Evolutionary conservation across 2,113 vertebrate species (phyloP).

Genomic region (Datnioides undecimradiatus): DNA sequence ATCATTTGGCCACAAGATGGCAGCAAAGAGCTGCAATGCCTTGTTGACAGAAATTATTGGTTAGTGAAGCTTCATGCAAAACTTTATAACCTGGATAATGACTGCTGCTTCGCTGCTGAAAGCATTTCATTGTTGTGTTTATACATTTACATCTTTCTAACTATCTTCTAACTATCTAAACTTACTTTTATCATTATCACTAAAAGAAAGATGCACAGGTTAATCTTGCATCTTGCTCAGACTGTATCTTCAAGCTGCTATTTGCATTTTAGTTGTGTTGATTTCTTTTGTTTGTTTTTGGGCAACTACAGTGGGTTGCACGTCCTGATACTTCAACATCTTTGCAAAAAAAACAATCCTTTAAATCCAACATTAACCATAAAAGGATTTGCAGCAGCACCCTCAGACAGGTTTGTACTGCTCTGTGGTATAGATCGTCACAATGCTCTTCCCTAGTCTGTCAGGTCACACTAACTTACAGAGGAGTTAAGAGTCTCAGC

Average conservation of each 20-base stretch:
- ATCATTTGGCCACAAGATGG: slow-evolving; percentile 26
- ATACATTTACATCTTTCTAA: background rate
- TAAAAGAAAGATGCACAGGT: background rate
- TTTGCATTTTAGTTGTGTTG: background rate
- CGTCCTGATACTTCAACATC: background rate
- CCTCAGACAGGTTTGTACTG: background rate
- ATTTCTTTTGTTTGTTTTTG: background rate
- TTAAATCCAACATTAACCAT: background rate
- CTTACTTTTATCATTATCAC: background rate
- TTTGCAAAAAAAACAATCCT: background rate
- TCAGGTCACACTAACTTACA: too few species aligned
- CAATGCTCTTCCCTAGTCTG: background rate
- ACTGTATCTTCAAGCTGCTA: background rate
- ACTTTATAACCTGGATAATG: background rate
- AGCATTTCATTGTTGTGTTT: background rate
- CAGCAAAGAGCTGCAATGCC: slow-evolving; percentile 16
- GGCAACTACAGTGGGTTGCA: background rate
- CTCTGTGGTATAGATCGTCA: background rate
- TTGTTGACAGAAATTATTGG: background rate
- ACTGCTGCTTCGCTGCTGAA: background rate
- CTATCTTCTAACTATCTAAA: too few species aligned
- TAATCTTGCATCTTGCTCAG: background rate
- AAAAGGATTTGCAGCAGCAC: background rate
- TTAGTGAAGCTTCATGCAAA: slow-evolving; percentile 6
- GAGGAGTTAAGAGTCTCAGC: background rate